Evolutionary conservation across 2,888 invertebrate species (phyloP), one percentile per base, ranked within the genome.

Genomic region (Epinotia demarniana): DNA sequence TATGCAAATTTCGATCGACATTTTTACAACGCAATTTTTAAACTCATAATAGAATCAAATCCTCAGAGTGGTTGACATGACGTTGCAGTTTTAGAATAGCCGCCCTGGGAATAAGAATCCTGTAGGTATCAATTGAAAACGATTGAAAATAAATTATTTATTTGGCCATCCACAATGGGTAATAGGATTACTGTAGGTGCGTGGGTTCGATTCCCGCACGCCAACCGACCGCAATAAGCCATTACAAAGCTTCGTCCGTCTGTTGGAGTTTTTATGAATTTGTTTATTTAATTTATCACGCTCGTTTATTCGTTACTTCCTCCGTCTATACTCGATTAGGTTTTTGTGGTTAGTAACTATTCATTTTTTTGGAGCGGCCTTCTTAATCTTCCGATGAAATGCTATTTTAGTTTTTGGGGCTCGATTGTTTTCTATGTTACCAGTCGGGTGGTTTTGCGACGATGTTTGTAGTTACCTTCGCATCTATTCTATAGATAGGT

Each of bases 211-310:
- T 83, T 89, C 90, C 87, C 83, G 79, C 78, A 78, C 80, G 83
- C 88, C 89, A 87, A 89, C 85, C 86, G 84, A 90, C 91, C 90
- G 88, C 90, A 90, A 86, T 83, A 80, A 78, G 77, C 80, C 78
- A 81, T 82, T 86, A 89, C 89, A 89, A 90, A 87, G 83, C 84
- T 78, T 84, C 80, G 81, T 81, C 88, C 86, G 89, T 87, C 88
- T 88, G 89, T 85, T 84, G 81, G 82, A 78, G 85, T 91, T 92
- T 92, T 92, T 92, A 86, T 92, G 87, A 91, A 92, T 92, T 92
- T 92, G 93, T 93, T 93, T 93, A 92, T 93, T 92, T 93, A 93
- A 93, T 93, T 93, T 91, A 92, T 88, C 91, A 92, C 90, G 91
- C 88, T 89, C 92, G 90, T 92, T 92, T 92, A 92, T 91, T 88